Conservation (phyloP, 2,113 vertebrate genomes). For the Oceanites oceanicus region DNA sequence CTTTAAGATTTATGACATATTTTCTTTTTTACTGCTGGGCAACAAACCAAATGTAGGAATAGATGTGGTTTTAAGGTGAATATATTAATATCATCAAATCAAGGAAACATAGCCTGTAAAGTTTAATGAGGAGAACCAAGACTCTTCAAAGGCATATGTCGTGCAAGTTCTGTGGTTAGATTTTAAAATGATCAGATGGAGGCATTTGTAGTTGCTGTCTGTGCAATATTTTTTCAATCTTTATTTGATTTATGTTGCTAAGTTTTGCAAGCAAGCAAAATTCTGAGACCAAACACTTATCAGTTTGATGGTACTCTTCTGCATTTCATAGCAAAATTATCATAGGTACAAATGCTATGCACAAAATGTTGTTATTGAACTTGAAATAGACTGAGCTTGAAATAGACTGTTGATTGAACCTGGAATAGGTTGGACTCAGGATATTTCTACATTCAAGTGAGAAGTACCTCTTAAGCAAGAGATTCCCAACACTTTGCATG, state of each 20-base stretch:
- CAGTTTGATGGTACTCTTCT: neutral
- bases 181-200: neutral
- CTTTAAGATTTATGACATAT: constrained; percentile 41
- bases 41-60: constrained; percentile 26
- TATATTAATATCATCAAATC: neutral
- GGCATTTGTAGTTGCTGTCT: neutral
- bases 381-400: neutral
- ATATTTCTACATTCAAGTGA: neutral
- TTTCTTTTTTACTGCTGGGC: constrained; percentile 45
- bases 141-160: neutral
- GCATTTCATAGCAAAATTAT: neutral
- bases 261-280: neutral
- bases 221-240: neutral
- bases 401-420: neutral
- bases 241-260: neutral
- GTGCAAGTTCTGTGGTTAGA: neutral
- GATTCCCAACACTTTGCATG: neutral
- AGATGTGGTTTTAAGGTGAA: constrained; percentile 31
- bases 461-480: neutral
- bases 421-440: neutral
- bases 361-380: neutral
- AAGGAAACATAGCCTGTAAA: neutral
- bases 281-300: fast-evolving
- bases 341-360: neutral
- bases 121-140: neutral